A percentile compares a stretch with the other conserved stretches of the same genome.
These are phyloP conservation scores for Vanessa atalanta DNA, from an alignment of 1,140 invertebrate genomes.

Conservation along the genomic window DNA sequence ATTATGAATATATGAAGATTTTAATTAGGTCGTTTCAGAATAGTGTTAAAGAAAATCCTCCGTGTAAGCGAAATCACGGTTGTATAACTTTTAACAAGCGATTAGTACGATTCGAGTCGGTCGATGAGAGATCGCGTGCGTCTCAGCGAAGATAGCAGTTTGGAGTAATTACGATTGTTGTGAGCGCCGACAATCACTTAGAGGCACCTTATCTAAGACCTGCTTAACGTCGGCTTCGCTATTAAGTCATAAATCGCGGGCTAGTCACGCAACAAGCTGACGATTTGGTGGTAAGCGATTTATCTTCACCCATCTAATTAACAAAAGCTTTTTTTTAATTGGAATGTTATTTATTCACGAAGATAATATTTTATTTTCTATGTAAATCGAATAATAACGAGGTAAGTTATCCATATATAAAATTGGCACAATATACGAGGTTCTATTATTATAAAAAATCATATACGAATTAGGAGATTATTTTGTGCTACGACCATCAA, in stretches of 20 bases:
- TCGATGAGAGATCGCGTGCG: conserved; percentile 73
- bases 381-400: no score
- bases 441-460: no score
- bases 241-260: conserved; percentile 78
- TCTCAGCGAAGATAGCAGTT: conserved; percentile 69
- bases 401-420: no score
- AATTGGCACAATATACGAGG: no score
- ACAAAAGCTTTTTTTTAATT: conserved; percentile 30
- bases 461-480: no score
- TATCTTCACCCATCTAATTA: conserved; percentile 61
- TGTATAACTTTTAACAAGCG: conserved; percentile 44
- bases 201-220: conserved; percentile 77
- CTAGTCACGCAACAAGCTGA: conserved; percentile 73
- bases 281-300: conserved; percentile 68
- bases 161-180: conserved; percentile 79
- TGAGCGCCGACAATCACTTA: conserved; percentile 79
- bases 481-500: no score
- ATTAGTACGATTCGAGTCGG: conserved; percentile 68
- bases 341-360: conserved; percentile 4
- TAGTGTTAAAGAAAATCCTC: conserved; percentile 13
- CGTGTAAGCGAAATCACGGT: conserved; percentile 1
- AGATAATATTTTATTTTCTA: not conserved
- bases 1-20: no score
- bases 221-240: conserved; percentile 71
- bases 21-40: not conserved